Base-by-base conservation (phyloP, 2,797 vertebrate species). In the Sebastes jordani region DNA sequence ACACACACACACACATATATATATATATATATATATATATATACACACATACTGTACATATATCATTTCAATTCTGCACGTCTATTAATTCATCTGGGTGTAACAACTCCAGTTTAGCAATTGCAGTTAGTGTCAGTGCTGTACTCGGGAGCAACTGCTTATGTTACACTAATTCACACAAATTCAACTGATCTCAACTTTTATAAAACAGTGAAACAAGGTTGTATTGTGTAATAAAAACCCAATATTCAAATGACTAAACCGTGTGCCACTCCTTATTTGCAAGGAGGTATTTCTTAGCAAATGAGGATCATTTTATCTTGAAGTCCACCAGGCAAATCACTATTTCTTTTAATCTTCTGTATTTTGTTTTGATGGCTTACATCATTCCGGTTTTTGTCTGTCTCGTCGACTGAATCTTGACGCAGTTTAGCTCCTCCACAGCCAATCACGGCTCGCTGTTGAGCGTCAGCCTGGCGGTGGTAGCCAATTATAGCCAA, bases 361-460 rank as follows among this genome's bases (percentile, higher is more conserved):
- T 36, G 27, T 54, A 22, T 1, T 80, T 76, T 89, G 72, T 72
- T 80, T 58, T 82, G 6, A 63, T 86, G 65, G 59, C 14, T 2
- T 1, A 7, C 1, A 2, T 16, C 2, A 49, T 82, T 81, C 78
- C 60, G 29, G 60, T 8, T 69, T 6, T 9, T 3, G 1, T 32
- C 7, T 29, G 0, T 5, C 30, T 23, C 13, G 4, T 27, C 2
- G 1, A 2, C 36, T 4, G 25, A 0, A 54, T 0, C 11, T 58
- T 74, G 27, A 76, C 42, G 20, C 1, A 5, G 2, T 29, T 18
- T 5, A 4, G 4, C 25, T 1, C 58, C 52, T 2, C 34, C 55
- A 18, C 4, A 59, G 49, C 84, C 88, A 90, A 87, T 90, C 81
- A 11, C 1, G 38, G 46, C 38, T 52, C 52, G n/a, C 9, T 42